Conservation (phyloP, 1,140 invertebrate species). For the Drosophila punjabiensis region DNA sequence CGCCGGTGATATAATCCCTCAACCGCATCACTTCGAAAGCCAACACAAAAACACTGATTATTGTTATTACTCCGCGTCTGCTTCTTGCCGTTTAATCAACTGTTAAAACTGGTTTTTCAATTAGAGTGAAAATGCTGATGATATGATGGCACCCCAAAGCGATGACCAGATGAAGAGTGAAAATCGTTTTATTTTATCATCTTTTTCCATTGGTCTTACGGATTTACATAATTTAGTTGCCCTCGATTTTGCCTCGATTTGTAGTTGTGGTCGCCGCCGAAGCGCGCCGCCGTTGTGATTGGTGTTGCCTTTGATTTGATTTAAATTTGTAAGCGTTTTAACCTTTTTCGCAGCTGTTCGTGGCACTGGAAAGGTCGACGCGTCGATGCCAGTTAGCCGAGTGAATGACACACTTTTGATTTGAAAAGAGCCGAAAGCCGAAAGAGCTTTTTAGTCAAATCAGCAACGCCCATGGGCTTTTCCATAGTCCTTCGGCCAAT, state of each 20-base stretch:
- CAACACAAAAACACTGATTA: constrained; percentile 45
- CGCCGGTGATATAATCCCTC: constrained; percentile 72
- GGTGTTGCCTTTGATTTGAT: constrained; percentile 52
- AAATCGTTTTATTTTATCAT: constrained; percentile 73
- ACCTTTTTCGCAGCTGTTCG: constrained; percentile 45
- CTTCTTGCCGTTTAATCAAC: constrained; percentile 74
- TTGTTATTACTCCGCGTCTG: constrained; percentile 63
- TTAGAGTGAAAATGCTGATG: constrained; percentile 83
- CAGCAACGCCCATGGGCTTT: constrained; percentile 41
- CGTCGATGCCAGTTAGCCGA: constrained; percentile 41
- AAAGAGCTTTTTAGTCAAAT: constrained; percentile 17
- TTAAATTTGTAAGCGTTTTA: constrained; percentile 56
- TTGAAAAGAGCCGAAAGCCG: constrained; percentile 24
- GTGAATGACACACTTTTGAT: constrained; percentile 55
- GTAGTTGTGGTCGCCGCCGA: constrained; percentile 11
- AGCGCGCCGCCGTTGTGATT: constrained; percentile 24
- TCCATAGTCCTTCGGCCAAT: constrained; percentile 52
- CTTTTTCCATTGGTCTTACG: constrained; percentile 47
- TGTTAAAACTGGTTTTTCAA: constrained; percentile 83
- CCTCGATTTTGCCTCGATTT: constrained; percentile 59
- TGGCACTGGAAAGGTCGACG: constrained; percentile 43
- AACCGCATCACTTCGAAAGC: constrained; percentile 40
- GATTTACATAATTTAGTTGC: constrained; percentile 82
- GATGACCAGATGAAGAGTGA: constrained; percentile 63
- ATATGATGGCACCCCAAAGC: constrained; percentile 70